Conservation (phyloP, 2,797 vertebrate species). For the Nannoperca australis region DNA sequence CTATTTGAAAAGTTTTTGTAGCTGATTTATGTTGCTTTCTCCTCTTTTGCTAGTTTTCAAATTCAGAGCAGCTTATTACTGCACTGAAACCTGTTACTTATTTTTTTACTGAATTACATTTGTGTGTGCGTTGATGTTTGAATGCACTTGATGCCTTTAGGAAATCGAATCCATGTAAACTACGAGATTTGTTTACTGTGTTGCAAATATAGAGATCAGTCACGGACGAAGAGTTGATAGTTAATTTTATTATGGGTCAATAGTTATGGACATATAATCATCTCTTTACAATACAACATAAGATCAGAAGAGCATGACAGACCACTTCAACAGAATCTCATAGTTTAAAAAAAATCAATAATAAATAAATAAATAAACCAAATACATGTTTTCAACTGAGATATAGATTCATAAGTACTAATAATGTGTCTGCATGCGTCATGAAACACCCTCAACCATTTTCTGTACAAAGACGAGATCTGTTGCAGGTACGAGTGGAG, state of each 20-base stretch:
- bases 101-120: no score
- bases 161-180: not conserved
- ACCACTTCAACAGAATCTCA: conserved; percentile 81
- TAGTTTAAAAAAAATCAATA: conserved; percentile 79
- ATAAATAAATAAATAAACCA: conserved; percentile 79
- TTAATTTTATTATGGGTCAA: conserved; percentile 80
- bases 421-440: conserved; percentile 84
- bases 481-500: conserved; percentile 65
- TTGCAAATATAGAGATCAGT: conserved; percentile 16
- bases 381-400: conserved; percentile 81
- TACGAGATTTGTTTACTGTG: not conserved
- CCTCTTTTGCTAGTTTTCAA: not conserved
- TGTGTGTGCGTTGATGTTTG: not conserved
- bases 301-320: conserved; percentile 82
- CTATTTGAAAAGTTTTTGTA: no score
- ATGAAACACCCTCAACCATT: conserved; percentile 69
- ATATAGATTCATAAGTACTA: conserved; percentile 80
- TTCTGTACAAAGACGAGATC: conserved; percentile 83
- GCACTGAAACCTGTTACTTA: no score
- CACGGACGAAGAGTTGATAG: conserved; percentile 51
- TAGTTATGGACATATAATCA: conserved; percentile 81
- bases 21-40: not conserved
- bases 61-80: not conserved
- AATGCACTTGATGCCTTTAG: not conserved
- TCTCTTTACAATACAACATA: conserved; percentile 83